Conservation (phyloP, 2,888 invertebrate genomes). For the Mesopsocus fuscifrons region DNA sequence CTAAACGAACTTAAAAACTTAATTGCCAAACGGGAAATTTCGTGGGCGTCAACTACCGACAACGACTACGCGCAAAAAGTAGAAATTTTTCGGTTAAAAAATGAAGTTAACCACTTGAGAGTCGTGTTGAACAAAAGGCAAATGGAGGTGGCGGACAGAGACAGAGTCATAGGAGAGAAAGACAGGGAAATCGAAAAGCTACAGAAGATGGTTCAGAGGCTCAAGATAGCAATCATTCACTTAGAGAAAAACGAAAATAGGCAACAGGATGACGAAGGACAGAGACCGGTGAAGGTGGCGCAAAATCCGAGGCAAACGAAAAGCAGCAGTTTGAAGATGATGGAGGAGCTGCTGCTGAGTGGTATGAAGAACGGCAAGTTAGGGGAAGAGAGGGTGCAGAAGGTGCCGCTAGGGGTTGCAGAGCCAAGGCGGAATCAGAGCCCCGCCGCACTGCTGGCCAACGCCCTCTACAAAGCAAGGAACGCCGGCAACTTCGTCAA, state of each 20-base stretch:
- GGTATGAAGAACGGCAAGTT: background rate
- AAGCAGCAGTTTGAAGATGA: background rate
- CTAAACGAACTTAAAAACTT: background rate
- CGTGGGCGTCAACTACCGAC: slow-evolving; percentile 4
- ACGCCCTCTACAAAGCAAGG: background rate
- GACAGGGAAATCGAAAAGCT: background rate
- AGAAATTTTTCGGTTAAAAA: slow-evolving; percentile 1
- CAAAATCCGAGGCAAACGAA: background rate
- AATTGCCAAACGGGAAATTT: background rate
- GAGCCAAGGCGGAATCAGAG: background rate
- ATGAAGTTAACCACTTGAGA: slow-evolving; percentile 4
- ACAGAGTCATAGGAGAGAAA: background rate
- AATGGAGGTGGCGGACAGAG: slow-evolving; percentile 1
- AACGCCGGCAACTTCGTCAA: background rate
- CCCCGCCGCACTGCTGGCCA: background rate
- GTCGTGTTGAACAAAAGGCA: background rate
- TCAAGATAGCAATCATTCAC: background rate
- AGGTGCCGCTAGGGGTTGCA: background rate
- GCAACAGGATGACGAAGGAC: background rate
- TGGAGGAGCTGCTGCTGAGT: background rate
- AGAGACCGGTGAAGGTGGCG: background rate
- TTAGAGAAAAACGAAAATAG: slow-evolving; percentile 4
- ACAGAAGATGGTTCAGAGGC: background rate
- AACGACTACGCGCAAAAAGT: slow-evolving; percentile 4
- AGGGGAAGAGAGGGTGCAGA: background rate